A percentile compares a stretch with the other conserved stretches of the same genome.
Evolutionary conservation across 2,797 vertebrate species (phyloP).

Genomic region (Phataginus tetradactyla): DNA sequence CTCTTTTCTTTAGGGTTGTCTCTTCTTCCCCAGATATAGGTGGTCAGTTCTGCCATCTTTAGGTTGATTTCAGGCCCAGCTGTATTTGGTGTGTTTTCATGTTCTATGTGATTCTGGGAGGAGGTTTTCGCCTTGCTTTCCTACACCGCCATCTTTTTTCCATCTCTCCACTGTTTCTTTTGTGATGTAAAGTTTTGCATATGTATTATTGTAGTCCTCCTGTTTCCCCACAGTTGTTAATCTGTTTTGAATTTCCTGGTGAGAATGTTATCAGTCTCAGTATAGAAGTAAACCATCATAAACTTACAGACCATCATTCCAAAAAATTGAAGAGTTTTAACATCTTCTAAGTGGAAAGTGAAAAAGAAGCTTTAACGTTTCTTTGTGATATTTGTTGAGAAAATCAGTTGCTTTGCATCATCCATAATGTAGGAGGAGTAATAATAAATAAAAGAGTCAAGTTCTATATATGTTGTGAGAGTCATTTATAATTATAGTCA

Average conservation of each 20-base stretch:
- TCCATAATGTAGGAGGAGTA: background rate
- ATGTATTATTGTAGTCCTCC: background rate
- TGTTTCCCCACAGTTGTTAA: background rate
- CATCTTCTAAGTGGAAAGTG: background rate
- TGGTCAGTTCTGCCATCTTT: too few relatives aligned
- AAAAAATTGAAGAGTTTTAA: slow-evolving; percentile 26
- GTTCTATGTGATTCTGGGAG: too few relatives aligned
- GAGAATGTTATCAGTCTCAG: slow-evolving; percentile 35
- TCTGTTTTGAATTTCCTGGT: slow-evolving; percentile 19
- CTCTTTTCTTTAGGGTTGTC: too few relatives aligned
- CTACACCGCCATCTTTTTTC: too few relatives aligned
- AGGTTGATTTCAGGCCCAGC: too few relatives aligned
- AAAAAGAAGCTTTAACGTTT: background rate
- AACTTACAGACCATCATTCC: background rate
- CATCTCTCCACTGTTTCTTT: background rate
- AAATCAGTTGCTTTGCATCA: slow-evolving; percentile 9
- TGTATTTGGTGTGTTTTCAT: too few relatives aligned
- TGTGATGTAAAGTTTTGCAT: background rate
- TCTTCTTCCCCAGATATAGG: too few relatives aligned
- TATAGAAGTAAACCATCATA: slow-evolving; percentile 25
- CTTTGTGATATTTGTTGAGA: background rate
- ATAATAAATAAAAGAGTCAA: background rate
- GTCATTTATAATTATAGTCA: background rate
- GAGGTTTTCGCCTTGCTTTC: too few relatives aligned
- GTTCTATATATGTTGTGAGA: background rate